Conservation (phyloP, 1,140 invertebrate genomes). For the Prorops nasuta region DNA sequence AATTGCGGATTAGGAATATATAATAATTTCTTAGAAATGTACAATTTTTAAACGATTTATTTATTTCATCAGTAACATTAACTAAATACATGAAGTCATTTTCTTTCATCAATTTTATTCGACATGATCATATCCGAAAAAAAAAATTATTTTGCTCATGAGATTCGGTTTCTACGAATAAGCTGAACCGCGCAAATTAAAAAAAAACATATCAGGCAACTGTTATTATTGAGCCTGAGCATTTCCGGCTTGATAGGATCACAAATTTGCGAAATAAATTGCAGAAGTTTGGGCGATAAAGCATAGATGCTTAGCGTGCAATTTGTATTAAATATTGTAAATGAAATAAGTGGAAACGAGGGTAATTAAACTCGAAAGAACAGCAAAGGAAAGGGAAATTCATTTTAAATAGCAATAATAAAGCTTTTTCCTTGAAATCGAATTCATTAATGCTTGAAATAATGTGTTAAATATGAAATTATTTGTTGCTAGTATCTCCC, state of each 20-base stretch:
- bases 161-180: background rate
- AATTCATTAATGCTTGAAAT: background rate
- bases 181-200: constrained; percentile 13
- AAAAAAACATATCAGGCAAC: constrained; percentile 41
- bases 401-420: too few species aligned
- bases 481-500: background rate
- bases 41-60: background rate
- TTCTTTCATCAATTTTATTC: background rate
- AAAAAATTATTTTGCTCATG: too few species aligned
- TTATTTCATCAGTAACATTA: background rate
- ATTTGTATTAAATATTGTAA: constrained; percentile 34
- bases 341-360: constrained; percentile 14
- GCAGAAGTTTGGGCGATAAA: constrained; percentile 23
- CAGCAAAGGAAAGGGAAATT: background rate
- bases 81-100: background rate
- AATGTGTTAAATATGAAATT: background rate
- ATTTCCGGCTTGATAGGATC: constrained; percentile 36
- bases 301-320: constrained; percentile 32
- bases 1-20: background rate
- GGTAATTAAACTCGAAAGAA: constrained; percentile 6
- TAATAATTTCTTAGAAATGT: constrained; percentile 2
- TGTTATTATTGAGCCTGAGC: constrained; percentile 27
- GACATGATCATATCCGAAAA: background rate
- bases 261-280: constrained; percentile 31
- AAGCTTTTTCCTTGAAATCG: too few species aligned